Evolutionary conservation across 2,888 invertebrate species (phyloP), one percentile per base, ranked within the genome.

Genomic region (Poecilus cupreus): DNA sequence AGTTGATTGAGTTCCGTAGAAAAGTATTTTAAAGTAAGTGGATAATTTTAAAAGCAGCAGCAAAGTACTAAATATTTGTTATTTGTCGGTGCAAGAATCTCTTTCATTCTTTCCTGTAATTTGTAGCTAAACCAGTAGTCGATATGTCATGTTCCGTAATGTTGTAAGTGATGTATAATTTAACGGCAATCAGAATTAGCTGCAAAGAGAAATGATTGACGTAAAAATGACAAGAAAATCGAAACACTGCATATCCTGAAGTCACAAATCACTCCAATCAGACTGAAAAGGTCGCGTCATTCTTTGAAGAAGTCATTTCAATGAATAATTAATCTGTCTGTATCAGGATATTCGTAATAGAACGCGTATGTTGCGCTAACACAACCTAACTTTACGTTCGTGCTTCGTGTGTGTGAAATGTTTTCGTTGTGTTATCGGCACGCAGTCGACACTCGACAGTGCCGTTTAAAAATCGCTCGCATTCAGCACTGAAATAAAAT

Each of bases 121-220:
- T n/a, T n/a, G n/a, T n/a, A n/a, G n/a, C n/a, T n/a, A n/a, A n/a
- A n/a, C n/a, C n/a, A n/a, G n/a, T n/a, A n/a, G n/a, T n/a, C n/a
- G n/a, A n/a, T n/a, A n/a, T n/a, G n/a, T n/a, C n/a, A n/a, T n/a
- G n/a, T n/a, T n/a, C n/a, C n/a, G n/a, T n/a, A n/a, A n/a, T n/a
- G 32, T 32, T 32, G 8, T 32, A 32, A 32, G 32, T 37, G 64
- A 18, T 60, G 64, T 68, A 68, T 68, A 37, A 68, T 68, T 68
- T 32, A 68, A 16, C 10, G 18, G 16, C 64, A 68, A 68, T 68
- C 64, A 37, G n/a, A 68, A 60, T 22, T 3, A 22, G 13, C 64
- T 68, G 37, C 64, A 68, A 37, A 68, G 64, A 60, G 18, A 68
- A 37, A 32, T 68, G 64, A 68, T 37, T 68, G 64, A 68, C 64